Percentiles rank a stretch among this genome's conserved stretches.
Conservation (phyloP, 2,797 vertebrate species). For the Pangasius djambal region DNA sequence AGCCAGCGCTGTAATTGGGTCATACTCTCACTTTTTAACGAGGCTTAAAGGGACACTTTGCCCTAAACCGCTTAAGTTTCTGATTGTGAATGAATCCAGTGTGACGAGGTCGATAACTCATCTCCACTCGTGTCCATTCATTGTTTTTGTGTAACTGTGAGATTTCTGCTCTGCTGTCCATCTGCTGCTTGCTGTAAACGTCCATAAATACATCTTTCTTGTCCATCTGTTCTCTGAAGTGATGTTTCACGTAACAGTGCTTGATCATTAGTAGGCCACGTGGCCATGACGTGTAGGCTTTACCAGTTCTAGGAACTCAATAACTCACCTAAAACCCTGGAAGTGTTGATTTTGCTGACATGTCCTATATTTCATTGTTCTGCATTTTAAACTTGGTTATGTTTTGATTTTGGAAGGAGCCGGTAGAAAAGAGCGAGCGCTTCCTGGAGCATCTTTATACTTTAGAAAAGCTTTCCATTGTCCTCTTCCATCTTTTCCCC, state of each 20-base stretch:
- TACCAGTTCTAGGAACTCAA: neutral
- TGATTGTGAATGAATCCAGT: conserved; percentile 12
- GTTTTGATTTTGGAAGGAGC: neutral
- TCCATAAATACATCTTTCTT: neutral
- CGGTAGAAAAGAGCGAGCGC: neutral
- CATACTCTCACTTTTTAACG: neutral
- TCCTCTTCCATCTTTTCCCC: neutral
- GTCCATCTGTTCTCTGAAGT: neutral
- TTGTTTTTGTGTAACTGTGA: neutral
- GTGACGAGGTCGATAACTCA: neutral
- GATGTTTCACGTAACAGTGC: neutral
- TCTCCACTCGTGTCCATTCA: neutral
- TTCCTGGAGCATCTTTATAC: neutral
- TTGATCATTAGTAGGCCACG: neutral
- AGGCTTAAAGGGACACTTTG: conserved; percentile 22
- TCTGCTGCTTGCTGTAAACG: neutral
- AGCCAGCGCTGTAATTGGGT: conserved; percentile 16
- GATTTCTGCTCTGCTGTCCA: neutral
- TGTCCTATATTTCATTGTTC: too few relatives aligned
- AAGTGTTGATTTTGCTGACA: neutral
- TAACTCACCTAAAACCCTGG: neutral
- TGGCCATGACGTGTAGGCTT: neutral
- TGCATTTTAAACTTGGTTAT: neutral
- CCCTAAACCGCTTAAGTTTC: neutral
- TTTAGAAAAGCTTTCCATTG: neutral